phyloP scores from a whole-genome alignment of 2,113 vertebrate genomes.

The Hydropotes inermis region DNA sequence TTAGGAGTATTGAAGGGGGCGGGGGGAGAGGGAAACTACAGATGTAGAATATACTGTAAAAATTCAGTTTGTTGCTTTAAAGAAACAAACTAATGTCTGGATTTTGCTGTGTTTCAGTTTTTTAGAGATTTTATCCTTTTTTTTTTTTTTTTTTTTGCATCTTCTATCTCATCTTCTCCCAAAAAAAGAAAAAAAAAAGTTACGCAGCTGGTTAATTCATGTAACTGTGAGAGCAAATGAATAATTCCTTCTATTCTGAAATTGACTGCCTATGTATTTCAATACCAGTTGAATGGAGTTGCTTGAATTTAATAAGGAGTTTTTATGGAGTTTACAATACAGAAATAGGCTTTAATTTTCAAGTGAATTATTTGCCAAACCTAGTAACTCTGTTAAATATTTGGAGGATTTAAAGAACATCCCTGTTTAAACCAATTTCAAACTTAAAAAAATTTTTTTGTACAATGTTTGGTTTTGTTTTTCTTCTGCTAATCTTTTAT shows the following conservation, averaged over 20 bases:
- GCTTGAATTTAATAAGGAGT: slow-evolving; percentile 76
- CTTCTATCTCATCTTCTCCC: slow-evolving; percentile 49
- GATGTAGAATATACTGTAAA: slow-evolving; percentile 81
- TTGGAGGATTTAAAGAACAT: slow-evolving; percentile 76
- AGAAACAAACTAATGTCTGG: slow-evolving; percentile 75
- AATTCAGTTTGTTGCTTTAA: slow-evolving; percentile 78
- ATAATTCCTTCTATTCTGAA: slow-evolving; percentile 72
- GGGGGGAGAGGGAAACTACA: slow-evolving; percentile 69
- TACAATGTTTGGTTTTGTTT: slow-evolving; percentile 86
- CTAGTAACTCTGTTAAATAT: slow-evolving; percentile 76
- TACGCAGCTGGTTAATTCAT: slow-evolving; percentile 73
- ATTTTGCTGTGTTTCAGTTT: slow-evolving; percentile 82
- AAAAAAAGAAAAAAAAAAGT: slow-evolving; percentile 46
- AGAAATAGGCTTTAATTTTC: slow-evolving; percentile 81
- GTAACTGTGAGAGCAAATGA: slow-evolving; percentile 74
- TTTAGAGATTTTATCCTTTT: slow-evolving; percentile 77
- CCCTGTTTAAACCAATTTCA: slow-evolving; percentile 79
- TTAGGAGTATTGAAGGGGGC: slow-evolving; percentile 76
- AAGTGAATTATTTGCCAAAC: slow-evolving; percentile 81
- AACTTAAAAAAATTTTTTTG: slow-evolving; percentile 77
- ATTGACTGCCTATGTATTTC: slow-evolving; percentile 77
- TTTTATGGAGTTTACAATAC: slow-evolving; percentile 80
- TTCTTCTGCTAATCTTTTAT: slow-evolving; percentile 88
- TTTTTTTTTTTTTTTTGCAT: slow-evolving; percentile 72
- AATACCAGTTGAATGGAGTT: slow-evolving; percentile 76